Conservation (phyloP, 2,888 invertebrate genomes). For the Rhogogaster chlorosoma region DNA sequence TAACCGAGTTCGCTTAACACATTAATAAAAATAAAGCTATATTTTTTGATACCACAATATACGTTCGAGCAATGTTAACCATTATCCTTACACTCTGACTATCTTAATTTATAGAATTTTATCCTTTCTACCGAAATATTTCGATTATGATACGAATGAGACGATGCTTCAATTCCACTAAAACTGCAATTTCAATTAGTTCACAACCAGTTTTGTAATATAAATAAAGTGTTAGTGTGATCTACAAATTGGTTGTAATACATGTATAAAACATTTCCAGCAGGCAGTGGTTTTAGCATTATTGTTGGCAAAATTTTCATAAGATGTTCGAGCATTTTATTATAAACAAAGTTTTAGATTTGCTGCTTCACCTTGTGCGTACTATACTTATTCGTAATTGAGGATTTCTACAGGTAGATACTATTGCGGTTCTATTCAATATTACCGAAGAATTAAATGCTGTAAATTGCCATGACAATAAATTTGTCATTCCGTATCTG, state of each 20-base stretch:
- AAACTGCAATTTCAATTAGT: neutral
- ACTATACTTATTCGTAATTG: neutral
- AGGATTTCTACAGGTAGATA: neutral
- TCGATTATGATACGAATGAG: neutral
- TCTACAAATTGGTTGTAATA: neutral
- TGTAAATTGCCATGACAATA: neutral
- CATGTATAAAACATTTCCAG: neutral
- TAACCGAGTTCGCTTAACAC: constrained; percentile 5
- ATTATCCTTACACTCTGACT: constrained; percentile 40
- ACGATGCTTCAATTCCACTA: constrained; percentile 1
- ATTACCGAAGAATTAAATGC: neutral
- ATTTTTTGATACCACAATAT: neutral
- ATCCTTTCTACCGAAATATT: neutral
- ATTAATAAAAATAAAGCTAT: constrained; percentile 35
- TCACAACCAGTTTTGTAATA: constrained; percentile 12
- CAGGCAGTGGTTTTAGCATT: constrained; percentile 13
- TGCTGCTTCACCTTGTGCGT: neutral
- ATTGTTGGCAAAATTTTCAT: neutral
- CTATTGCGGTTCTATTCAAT: neutral
- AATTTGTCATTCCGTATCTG: neutral
- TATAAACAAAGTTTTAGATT: neutral
- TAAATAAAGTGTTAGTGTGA: neutral
- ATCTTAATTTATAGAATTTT: constrained; percentile 40
- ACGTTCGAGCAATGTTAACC: neutral
- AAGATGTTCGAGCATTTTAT: neutral